These are phyloP conservation scores for Sebastes goodei DNA, from an alignment of 2,797 vertebrate species.

Conservation along the genomic window DNA sequence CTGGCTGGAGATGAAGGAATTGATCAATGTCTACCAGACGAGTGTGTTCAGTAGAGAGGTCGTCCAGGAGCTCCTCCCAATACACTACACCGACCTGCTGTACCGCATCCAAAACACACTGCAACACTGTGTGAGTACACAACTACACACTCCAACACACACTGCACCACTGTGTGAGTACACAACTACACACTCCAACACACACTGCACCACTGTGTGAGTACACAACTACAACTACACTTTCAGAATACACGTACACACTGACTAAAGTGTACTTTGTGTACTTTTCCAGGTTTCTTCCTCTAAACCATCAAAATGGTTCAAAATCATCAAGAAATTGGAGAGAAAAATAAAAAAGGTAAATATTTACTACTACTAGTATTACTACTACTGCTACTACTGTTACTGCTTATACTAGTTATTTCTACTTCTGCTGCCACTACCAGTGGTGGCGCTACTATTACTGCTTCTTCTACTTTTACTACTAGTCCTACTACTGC, in stretches of 20 bases:
- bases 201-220: slow-evolving; percentile 64
- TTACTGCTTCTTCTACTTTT: background rate
- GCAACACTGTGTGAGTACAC: slow-evolving; percentile 61
- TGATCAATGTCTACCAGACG: slow-evolving; percentile 64
- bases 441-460: background rate
- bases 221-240: slow-evolving; percentile 16
- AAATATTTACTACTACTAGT: background rate
- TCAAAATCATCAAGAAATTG: slow-evolving; percentile 46
- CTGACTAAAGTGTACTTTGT: background rate
- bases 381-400: background rate
- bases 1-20: slow-evolving; percentile 58
- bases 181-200: slow-evolving; percentile 36
- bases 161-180: background rate
- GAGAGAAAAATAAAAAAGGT: slow-evolving; percentile 70
- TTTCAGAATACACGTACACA: background rate
- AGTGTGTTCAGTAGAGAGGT: slow-evolving; percentile 47
- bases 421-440: background rate
- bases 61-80: slow-evolving; percentile 55
- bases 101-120: slow-evolving; percentile 65
- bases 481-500: background rate
- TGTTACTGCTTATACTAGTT: background rate
- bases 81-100: slow-evolving; percentile 56
- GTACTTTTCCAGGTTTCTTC: slow-evolving; percentile 52
- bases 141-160: background rate
- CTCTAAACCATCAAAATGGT: slow-evolving; percentile 29